A percentile compares a stretch with the other conserved stretches of the same genome.
Evolutionary conservation across 2,113 vertebrate species (phyloP).

Genomic region (Ceyx margarethae): DNA sequence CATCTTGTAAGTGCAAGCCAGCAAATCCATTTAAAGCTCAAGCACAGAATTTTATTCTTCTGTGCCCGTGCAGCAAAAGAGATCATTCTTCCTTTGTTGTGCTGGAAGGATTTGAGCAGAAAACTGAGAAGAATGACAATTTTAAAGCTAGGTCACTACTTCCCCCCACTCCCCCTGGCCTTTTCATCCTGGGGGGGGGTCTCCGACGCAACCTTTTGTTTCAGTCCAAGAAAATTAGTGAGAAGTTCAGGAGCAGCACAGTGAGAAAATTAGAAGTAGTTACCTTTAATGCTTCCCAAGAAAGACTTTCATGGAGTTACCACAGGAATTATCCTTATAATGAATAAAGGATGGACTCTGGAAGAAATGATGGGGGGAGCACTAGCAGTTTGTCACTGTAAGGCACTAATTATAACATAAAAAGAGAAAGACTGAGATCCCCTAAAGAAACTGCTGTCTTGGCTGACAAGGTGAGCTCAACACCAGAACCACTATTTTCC

Average conservation of each 20-base stretch:
- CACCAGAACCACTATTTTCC: neutral
- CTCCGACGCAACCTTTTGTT: neutral
- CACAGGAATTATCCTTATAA: conserved; percentile 51
- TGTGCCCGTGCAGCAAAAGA: neutral
- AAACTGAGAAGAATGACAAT: neutral
- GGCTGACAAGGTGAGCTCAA: neutral
- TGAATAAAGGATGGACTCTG: conserved; percentile 3
- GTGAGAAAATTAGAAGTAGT: neutral
- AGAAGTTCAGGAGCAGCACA: neutral
- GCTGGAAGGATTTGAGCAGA: neutral
- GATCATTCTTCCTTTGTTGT: neutral
- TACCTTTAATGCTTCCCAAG: conserved; percentile 25
- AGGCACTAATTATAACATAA: neutral
- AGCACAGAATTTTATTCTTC: conserved; percentile 22
- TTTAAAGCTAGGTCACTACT: neutral
- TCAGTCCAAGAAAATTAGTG: conserved; percentile 1
- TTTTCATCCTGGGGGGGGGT: neutral
- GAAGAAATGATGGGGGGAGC: neutral
- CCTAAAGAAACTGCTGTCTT: neutral
- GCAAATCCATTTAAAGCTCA: conserved; percentile 30
- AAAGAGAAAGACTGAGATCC: neutral
- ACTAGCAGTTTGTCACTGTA: neutral
- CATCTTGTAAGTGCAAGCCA: neutral
- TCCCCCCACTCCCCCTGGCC: neutral
- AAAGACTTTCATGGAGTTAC: neutral